phyloP scores from a whole-genome alignment of 2,888 invertebrate genomes.

The Petrolisthes cinctipes region DNA sequence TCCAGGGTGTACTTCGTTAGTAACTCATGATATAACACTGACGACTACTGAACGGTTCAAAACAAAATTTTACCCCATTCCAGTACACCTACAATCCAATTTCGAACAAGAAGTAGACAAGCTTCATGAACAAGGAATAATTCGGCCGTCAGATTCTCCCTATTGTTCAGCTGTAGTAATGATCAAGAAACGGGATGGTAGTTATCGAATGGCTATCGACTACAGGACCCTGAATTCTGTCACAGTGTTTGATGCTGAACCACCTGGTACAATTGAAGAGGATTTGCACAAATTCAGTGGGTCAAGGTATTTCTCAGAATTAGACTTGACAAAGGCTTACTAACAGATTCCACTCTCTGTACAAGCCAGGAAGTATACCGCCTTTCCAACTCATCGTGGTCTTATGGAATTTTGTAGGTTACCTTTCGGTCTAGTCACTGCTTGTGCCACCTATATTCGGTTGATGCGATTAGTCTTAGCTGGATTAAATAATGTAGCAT shows the following conservation, averaged over 20 bases:
- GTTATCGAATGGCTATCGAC: slow-evolving; percentile 22
- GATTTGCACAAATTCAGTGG: slow-evolving; percentile 19
- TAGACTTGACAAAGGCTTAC: slow-evolving; percentile 32
- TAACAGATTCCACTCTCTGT: slow-evolving; percentile 16
- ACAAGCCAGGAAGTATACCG: not conserved
- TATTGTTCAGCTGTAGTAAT: not conserved
- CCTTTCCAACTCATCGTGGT: slow-evolving; percentile 35
- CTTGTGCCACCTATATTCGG: slow-evolving; percentile 21
- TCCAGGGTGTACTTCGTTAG: not conserved
- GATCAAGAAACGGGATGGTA: not conserved
- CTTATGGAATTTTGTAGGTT: slow-evolving; percentile 41
- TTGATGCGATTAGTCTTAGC: slow-evolving; percentile 38
- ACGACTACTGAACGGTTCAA: not conserved
- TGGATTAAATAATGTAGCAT: not conserved
- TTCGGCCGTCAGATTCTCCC: slow-evolving; percentile 6
- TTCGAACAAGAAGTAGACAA: slow-evolving; percentile 15
- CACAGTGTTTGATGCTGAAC: slow-evolving; percentile 25
- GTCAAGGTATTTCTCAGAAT: slow-evolving; percentile 28
- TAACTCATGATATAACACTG: slow-evolving; percentile 20
- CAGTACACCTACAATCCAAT: not conserved
- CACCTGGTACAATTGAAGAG: slow-evolving; percentile 8
- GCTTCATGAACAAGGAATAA: slow-evolving; percentile 7
- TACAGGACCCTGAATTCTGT: slow-evolving; percentile 7
- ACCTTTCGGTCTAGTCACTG: slow-evolving; percentile 40
- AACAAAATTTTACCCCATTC: slow-evolving; percentile 15